Conservation (phyloP, 37 sponge, comb jelly and placozoan species). For the Tethya wilhelma region DNA sequence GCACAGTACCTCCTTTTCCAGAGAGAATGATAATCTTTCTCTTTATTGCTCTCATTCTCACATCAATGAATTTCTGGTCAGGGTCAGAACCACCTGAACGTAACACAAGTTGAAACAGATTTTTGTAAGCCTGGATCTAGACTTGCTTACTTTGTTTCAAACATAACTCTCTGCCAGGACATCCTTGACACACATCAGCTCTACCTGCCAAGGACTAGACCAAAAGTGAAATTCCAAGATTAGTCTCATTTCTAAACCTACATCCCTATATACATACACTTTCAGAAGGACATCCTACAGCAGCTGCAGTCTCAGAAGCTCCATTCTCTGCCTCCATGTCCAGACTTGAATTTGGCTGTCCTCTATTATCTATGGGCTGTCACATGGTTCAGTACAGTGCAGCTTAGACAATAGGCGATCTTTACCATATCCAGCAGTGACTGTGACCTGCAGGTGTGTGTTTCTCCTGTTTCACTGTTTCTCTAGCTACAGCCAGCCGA, state of each 20-base stretch:
- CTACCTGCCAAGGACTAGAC: slow-evolving; percentile 63
- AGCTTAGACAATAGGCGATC: no score
- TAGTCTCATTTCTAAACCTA: background rate
- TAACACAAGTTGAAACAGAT: background rate
- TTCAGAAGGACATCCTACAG: slow-evolving; percentile 66
- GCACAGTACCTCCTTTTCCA: slow-evolving; percentile 85
- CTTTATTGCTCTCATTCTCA: slow-evolving; percentile 88
- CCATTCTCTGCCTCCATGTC: background rate
- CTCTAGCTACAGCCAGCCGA: no score
- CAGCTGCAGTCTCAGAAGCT: background rate
- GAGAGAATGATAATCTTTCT: slow-evolving; percentile 82
- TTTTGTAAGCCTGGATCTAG: background rate
- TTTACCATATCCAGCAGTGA: no score
- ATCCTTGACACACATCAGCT: slow-evolving; percentile 83
- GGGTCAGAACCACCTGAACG: slow-evolving; percentile 55
- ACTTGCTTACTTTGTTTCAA: slow-evolving; percentile 37
- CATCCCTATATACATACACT: slow-evolving; percentile 20
- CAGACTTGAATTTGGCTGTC: no score
- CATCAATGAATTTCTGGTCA: slow-evolving; percentile 89
- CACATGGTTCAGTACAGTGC: no score
- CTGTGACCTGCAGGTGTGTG: no score
- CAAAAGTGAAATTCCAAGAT: background rate
- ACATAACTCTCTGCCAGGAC: slow-evolving; percentile 89
- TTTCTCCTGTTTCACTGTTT: no score
- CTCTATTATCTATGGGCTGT: no score